A percentile compares a stretch with the other conserved stretches of the same genome.
phyloP scores from a whole-genome alignment of 2,113 vertebrate species.

The Scatophagus argus region DNA sequence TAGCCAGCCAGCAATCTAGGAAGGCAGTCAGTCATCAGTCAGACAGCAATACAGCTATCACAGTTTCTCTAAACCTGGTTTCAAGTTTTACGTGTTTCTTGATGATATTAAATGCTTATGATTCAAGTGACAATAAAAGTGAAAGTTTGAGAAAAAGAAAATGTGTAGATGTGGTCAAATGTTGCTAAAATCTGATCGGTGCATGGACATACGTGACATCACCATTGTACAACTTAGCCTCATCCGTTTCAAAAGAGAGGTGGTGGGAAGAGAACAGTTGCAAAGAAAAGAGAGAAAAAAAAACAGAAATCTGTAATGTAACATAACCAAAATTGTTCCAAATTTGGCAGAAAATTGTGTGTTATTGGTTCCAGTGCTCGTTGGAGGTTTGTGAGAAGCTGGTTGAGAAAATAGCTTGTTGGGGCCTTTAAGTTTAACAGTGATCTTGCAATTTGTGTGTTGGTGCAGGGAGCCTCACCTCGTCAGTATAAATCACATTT shows the following conservation, averaged over 20 bases:
- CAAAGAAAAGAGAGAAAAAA: not conserved
- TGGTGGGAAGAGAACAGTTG: not conserved
- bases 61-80: not conserved
- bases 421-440: not conserved
- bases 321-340: not conserved
- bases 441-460: conserved; percentile 4
- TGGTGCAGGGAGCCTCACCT: not conserved
- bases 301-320: not conserved
- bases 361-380: not conserved
- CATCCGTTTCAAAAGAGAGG: not conserved
- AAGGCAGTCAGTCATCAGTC: conserved; percentile 4
- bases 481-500: not conserved
- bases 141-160: no score
- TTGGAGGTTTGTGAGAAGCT: not conserved
- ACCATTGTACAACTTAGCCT: not conserved
- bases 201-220: not conserved
- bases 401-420: not conserved
- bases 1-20: conserved; percentile 19
- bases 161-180: not conserved
- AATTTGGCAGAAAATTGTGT: not conserved
- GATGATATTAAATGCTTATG: not conserved
- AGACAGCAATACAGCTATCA: conserved; percentile 11
- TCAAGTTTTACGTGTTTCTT: not conserved
- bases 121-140: not conserved
- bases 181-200: not conserved